phyloP scores from a whole-genome alignment of 2,888 invertebrate species.

The Melieria picta region DNA sequence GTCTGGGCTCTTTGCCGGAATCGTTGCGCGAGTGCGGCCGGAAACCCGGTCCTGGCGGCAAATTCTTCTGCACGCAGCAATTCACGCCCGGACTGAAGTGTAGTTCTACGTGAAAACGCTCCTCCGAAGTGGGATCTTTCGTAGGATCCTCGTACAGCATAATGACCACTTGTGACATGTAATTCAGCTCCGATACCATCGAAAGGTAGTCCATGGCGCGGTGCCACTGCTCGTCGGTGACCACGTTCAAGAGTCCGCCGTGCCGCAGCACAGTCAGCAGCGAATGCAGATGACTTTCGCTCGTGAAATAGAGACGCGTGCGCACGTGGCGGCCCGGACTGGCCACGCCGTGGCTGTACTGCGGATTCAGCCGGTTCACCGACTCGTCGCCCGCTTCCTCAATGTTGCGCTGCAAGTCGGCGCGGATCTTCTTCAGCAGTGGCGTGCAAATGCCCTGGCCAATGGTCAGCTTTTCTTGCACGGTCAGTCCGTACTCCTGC shows the following conservation, averaged over 20 bases:
- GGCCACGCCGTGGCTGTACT: conserved; percentile 97
- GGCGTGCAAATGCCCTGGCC: conserved; percentile 98
- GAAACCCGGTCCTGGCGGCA: conserved; percentile 93
- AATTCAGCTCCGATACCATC: conserved; percentile 97
- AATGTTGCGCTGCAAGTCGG: conserved; percentile 93
- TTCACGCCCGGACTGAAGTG: conserved; percentile 99
- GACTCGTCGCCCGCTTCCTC: conserved; percentile 94
- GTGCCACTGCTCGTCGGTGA: conserved; percentile 96
- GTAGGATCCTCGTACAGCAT: conserved; percentile 99
- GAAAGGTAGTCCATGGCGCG: conserved; percentile 98
- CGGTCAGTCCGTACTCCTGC: conserved; percentile 97
- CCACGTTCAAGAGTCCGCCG: conserved; percentile 87
- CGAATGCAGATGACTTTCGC: conserved; percentile 99
- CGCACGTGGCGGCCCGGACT: conserved; percentile 98
- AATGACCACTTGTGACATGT: conserved; percentile 98
- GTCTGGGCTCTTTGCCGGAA: conserved; percentile 72
- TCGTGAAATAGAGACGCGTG: conserved; percentile 98
- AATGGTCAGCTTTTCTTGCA: conserved; percentile 95
- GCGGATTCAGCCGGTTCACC: conserved; percentile 94
- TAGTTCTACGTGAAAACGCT: conserved; percentile 96
- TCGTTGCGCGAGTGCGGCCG: conserved; percentile 91
- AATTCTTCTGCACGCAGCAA: conserved; percentile 94
- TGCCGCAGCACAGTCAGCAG: conserved; percentile 93
- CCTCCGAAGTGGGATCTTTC: conserved; percentile 90
- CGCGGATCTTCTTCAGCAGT: conserved; percentile 91